Percentiles rank a stretch among this genome's conserved stretches.
Evolutionary conservation across 2,888 invertebrate genomes (phyloP).

Genomic region (Sussaba pulchella): DNA sequence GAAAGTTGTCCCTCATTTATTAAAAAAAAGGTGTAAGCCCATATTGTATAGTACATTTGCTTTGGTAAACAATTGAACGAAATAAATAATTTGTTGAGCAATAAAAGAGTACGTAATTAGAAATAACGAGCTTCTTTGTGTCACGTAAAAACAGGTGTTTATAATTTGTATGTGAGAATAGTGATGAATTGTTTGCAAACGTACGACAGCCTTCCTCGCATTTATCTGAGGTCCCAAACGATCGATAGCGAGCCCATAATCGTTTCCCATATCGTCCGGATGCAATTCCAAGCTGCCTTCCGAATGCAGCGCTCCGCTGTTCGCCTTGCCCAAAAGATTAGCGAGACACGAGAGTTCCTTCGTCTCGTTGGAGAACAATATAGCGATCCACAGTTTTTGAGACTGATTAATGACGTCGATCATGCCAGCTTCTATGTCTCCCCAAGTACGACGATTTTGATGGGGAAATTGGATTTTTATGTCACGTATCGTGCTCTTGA

Average conservation of each 20-base stretch:
- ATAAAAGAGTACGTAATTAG: no score
- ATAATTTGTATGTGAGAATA: no score
- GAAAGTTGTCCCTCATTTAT: no score
- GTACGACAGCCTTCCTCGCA: constrained; percentile 76
- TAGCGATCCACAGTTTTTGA: constrained; percentile 81
- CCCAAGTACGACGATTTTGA: constrained; percentile 82
- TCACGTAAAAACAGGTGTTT: background rate
- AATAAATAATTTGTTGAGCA: no score
- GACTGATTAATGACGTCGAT: constrained; percentile 75
- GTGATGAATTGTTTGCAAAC: constrained; percentile 51
- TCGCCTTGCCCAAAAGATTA: constrained; percentile 77
- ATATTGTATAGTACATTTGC: no score
- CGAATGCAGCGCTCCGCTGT: constrained; percentile 76
- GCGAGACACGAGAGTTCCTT: constrained; percentile 78
- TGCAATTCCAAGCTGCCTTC: constrained; percentile 78
- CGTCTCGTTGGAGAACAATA: constrained; percentile 81
- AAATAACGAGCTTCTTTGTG: no score
- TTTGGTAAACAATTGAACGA: no score
- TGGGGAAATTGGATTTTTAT: constrained; percentile 75
- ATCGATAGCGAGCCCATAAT: constrained; percentile 81
- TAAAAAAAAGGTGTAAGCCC: no score
- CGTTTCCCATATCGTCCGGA: constrained; percentile 80
- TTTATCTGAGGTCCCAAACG: constrained; percentile 66
- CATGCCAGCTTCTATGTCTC: constrained; percentile 78
- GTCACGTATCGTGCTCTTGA: constrained; percentile 50